A percentile compares a stretch with the other conserved stretches of the same genome.
Conservation (phyloP, 2,113 vertebrate genomes). For the Chloropsis hardwickii region DNA sequence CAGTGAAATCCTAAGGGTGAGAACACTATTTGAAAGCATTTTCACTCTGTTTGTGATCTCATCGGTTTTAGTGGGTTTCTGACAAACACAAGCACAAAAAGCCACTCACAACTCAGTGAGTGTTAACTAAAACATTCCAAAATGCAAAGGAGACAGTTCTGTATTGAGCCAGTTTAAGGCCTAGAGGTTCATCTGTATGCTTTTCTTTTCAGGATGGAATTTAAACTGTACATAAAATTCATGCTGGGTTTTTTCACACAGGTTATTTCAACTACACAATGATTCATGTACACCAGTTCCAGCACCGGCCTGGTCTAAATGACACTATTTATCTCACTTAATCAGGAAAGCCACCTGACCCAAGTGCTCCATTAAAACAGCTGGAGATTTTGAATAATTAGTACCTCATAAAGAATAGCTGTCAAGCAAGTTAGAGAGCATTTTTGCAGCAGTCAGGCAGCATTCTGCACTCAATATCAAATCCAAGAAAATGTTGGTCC, state of each 20-base stretch:
- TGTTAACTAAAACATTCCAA: neutral
- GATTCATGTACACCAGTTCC: neutral
- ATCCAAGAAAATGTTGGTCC: neutral
- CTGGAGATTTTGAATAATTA: neutral
- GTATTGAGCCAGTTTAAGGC: neutral
- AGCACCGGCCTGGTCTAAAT: neutral
- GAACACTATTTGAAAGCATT: neutral
- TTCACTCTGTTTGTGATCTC: neutral
- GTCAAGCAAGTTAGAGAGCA: neutral
- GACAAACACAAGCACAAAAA: neutral
- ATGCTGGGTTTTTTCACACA: neutral
- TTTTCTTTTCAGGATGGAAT: neutral
- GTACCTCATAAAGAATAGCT: neutral
- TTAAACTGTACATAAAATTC: neutral
- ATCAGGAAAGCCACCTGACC: constrained; percentile 4
- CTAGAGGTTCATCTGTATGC: neutral
- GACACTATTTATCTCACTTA: constrained; percentile 8
- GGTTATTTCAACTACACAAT: neutral
- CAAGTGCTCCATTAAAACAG: neutral
- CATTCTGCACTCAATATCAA: neutral
- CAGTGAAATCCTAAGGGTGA: neutral
- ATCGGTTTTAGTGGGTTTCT: neutral
- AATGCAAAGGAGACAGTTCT: neutral
- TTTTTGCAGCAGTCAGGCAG: neutral
- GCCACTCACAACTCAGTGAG: neutral